These are phyloP conservation scores for Drosophila paranaensis DNA, from an alignment of 2,888 invertebrate species.

Conservation along the genomic window DNA sequence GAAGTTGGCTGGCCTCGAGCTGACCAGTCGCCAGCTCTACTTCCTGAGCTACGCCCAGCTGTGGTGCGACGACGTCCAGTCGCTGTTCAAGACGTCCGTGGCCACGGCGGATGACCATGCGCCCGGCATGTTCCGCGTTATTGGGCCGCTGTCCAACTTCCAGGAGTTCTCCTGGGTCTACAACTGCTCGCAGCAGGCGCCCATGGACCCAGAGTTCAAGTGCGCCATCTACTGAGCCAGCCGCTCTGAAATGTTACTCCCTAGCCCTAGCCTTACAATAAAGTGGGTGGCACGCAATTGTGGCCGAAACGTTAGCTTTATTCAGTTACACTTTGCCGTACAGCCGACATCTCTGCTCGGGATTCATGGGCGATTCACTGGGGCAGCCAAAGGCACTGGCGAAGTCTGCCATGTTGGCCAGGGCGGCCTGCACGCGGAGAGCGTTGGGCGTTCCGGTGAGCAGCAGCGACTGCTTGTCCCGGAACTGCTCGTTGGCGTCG, in stretches of 20 bases:
- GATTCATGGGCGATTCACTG: constrained; percentile 68
- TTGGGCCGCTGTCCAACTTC: constrained; percentile 81
- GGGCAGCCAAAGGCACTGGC: constrained; percentile 71
- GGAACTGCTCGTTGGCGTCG: constrained; percentile 69
- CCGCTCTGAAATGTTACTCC: not conserved
- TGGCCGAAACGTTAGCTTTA: not conserved
- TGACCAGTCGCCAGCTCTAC: constrained; percentile 77
- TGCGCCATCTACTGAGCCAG: constrained; percentile 76
- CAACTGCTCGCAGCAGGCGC: constrained; percentile 70
- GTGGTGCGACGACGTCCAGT: constrained; percentile 79
- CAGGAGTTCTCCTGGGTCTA: constrained; percentile 82
- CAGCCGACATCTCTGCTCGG: constrained; percentile 73
- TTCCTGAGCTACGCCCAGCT: constrained; percentile 80
- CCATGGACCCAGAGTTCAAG: constrained; percentile 82
- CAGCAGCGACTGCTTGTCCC: constrained; percentile 74
- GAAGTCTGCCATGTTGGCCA: constrained; percentile 77
- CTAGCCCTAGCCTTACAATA: constrained; percentile 1
- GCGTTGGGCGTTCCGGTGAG: constrained; percentile 67
- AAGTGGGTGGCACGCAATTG: not conserved
- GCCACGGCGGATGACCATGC: constrained; percentile 56
- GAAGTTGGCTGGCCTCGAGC: constrained; percentile 61
- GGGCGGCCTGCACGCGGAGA: constrained; percentile 76
- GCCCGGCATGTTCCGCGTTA: constrained; percentile 78
- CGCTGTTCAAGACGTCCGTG: constrained; percentile 53
- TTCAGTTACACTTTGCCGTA: constrained; percentile 51